These are phyloP conservation scores for Rhinichthys klamathensis DNA, from an alignment of 2,113 vertebrate species.

Conservation along the genomic window DNA sequence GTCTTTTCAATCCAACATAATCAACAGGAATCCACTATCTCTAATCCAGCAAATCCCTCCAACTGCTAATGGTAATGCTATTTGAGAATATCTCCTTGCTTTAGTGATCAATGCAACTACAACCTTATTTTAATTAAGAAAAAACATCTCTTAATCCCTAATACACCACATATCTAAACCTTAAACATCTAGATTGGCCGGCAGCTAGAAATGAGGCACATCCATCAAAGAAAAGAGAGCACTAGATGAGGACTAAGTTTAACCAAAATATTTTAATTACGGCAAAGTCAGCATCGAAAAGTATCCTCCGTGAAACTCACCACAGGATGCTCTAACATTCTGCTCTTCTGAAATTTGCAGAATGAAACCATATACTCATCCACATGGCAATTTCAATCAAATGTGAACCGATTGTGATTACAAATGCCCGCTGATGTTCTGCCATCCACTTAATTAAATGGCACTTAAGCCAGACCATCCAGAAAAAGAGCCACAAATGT, in stretches of 20 bases:
- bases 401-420: conserved; percentile 25
- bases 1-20: conserved; percentile 12
- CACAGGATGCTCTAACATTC: conserved; percentile 48
- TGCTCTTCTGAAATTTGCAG: conserved; percentile 40
- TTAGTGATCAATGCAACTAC: not conserved
- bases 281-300: conserved; percentile 50
- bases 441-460: conserved; percentile 37
- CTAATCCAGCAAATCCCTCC: not conserved
- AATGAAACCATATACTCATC: conserved; percentile 40
- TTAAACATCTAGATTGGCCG: conserved; percentile 8
- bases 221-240: conserved; percentile 58
- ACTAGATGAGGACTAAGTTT: conserved; percentile 52
- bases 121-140: conserved; percentile 14
- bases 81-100: not conserved
- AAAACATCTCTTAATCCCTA: not conserved
- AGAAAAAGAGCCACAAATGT: conserved; percentile 37
- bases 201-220: conserved; percentile 44
- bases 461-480: conserved; percentile 14
- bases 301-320: conserved; percentile 59
- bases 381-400: conserved; percentile 34
- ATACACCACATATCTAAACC: conserved; percentile 9
- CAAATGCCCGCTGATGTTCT: conserved; percentile 10
- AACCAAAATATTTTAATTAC: conserved; percentile 65
- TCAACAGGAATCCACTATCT: not conserved
- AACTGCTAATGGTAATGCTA: conserved; percentile 10